A percentile compares a stretch with the other conserved stretches of the same genome.
These are phyloP conservation scores for Microplitis manilae DNA, from an alignment of 2,888 invertebrate species.

Conservation along the genomic window DNA sequence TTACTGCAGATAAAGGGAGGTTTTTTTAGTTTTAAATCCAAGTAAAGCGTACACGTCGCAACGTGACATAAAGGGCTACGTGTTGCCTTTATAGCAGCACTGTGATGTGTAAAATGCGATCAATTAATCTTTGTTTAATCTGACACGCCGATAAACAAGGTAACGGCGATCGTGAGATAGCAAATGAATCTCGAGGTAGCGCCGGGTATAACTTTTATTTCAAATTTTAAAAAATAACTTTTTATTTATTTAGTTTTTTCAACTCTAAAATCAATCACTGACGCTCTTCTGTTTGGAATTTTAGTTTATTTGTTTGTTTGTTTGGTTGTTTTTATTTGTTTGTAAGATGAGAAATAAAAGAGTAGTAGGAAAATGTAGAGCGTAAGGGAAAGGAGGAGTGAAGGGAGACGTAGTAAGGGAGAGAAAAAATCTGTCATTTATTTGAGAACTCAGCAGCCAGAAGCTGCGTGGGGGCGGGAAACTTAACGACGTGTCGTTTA, in stretches of 20 bases:
- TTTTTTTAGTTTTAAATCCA: background rate
- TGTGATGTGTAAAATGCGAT: conserved; percentile 16
- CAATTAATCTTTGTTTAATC: conserved; percentile 40
- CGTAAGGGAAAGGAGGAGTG: background rate
- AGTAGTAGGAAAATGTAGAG: background rate
- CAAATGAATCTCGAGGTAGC: background rate
- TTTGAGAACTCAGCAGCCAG: conserved; percentile 45
- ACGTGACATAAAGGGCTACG: background rate
- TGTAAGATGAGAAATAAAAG: background rate
- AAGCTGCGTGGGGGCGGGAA: conserved; percentile 37
- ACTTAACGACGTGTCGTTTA: conserved; percentile 53
- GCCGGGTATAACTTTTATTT: no score
- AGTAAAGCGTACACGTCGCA: background rate
- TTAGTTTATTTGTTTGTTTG: conserved; percentile 1
- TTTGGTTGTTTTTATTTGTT: conserved; percentile 10
- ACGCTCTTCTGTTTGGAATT: background rate
- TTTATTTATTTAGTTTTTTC: background rate
- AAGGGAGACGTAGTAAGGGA: background rate
- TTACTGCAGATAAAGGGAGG: background rate
- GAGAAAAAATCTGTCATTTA: conserved; percentile 48
- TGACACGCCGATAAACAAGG: conserved; percentile 31
- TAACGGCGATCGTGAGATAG: conserved; percentile 3
- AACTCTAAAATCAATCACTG: conserved; percentile 36
- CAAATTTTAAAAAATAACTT: no score
- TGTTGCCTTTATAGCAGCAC: conserved; percentile 12